These are phyloP conservation scores for Ostrea denselamellosa DNA, from an alignment of 1,140 invertebrate species.

Conservation along the genomic window DNA sequence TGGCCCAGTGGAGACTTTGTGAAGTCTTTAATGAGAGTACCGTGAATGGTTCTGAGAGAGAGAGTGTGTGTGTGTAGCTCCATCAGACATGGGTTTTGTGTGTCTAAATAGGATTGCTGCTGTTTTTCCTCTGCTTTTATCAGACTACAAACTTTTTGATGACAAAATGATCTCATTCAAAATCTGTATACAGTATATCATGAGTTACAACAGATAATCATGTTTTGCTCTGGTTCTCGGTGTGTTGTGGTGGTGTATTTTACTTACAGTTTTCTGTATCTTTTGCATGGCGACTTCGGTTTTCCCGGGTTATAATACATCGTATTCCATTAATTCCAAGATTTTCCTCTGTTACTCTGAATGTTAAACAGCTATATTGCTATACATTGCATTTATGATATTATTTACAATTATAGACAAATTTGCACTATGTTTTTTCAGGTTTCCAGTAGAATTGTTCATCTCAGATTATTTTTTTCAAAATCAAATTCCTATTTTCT, in stretches of 20 bases:
- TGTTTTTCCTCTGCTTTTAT: conserved; percentile 28
- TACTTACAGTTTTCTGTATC: not conserved
- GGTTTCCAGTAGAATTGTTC: no score
- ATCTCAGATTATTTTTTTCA: no score
- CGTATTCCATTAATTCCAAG: not conserved
- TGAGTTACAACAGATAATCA: not conserved
- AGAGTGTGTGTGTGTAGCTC: not conserved
- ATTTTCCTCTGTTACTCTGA: no score
- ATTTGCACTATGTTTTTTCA: no score
- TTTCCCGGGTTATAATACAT: not conserved
- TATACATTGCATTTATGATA: no score
- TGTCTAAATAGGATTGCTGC: conserved; percentile 14
- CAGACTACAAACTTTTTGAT: not conserved
- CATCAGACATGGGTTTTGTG: not conserved
- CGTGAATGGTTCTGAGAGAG: not conserved
- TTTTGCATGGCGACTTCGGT: not conserved
- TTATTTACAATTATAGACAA: no score
- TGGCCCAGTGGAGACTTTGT: not conserved
- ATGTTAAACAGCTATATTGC: no score
- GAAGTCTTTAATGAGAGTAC: not conserved
- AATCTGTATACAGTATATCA: not conserved
- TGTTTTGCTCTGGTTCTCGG: not conserved
- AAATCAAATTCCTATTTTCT: no score
- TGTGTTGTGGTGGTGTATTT: not conserved
- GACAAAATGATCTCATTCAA: conserved; percentile 12